These are phyloP conservation scores for Neotoxoptera formosana DNA, from an alignment of 1,140 invertebrate species.

Conservation along the genomic window DNA sequence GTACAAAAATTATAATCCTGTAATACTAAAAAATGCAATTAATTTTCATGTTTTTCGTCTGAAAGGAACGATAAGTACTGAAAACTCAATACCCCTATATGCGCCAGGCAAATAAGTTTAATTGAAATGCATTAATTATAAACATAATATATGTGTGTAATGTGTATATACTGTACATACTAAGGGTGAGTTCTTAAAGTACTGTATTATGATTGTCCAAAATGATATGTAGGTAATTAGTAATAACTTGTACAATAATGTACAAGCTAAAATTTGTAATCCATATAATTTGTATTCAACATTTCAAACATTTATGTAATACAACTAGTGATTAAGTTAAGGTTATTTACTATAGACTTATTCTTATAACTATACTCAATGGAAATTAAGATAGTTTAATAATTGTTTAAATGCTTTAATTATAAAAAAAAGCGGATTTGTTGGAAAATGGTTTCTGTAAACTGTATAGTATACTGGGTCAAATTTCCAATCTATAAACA, in stretches of 20 bases:
- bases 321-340: background rate
- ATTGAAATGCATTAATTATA: background rate
- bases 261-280: background rate
- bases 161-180: background rate
- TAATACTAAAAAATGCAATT: background rate
- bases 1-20: background rate
- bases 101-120: background rate
- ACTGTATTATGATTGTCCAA: background rate
- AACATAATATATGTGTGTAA: background rate
- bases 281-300: conserved; percentile 12
- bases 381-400: background rate
- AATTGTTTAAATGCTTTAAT: background rate
- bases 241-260: background rate
- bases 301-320: background rate
- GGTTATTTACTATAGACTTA: background rate
- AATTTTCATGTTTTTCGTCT: background rate
- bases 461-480: background rate
- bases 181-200: background rate
- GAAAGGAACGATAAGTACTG: background rate
- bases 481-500: background rate
- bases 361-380: background rate
- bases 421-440: background rate
- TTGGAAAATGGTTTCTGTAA: background rate
- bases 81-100: background rate
- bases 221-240: conserved; percentile 17